phyloP scores from a whole-genome alignment of 2,888 invertebrate species.

The Diploptera punctata region DNA sequence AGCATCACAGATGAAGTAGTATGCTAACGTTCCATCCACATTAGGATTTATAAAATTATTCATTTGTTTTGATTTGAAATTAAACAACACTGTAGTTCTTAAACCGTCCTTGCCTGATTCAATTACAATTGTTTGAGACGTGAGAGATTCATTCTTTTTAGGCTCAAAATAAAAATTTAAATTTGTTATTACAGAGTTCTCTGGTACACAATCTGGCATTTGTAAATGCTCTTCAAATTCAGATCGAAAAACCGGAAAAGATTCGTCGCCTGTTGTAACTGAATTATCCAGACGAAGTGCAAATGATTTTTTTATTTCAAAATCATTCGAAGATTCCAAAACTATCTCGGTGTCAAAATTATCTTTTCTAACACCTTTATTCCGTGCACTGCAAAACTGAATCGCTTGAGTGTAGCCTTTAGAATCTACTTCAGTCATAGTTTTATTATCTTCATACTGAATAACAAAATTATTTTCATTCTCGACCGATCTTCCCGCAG shows the following conservation, averaged over 20 bases:
- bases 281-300: background rate
- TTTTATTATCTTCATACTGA: background rate
- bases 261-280: no score
- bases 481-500: background rate
- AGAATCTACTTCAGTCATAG: background rate
- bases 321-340: background rate
- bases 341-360: background rate
- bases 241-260: background rate
- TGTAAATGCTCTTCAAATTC: background rate
- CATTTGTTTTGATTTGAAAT: no score
- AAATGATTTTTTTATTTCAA: background rate
- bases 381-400: background rate
- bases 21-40: no score
- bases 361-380: background rate
- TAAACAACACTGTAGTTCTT: no score
- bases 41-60: no score
- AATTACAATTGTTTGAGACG: background rate
- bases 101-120: background rate
- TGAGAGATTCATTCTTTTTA: background rate
- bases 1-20: no score
- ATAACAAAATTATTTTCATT: background rate
- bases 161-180: background rate
- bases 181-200: background rate
- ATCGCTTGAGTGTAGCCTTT: background rate
- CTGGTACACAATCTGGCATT: background rate